Evolutionary conservation across 2,113 vertebrate genomes (phyloP), one percentile per base, ranked within the genome.

Genomic region (Malurus alboscapulatus): DNA sequence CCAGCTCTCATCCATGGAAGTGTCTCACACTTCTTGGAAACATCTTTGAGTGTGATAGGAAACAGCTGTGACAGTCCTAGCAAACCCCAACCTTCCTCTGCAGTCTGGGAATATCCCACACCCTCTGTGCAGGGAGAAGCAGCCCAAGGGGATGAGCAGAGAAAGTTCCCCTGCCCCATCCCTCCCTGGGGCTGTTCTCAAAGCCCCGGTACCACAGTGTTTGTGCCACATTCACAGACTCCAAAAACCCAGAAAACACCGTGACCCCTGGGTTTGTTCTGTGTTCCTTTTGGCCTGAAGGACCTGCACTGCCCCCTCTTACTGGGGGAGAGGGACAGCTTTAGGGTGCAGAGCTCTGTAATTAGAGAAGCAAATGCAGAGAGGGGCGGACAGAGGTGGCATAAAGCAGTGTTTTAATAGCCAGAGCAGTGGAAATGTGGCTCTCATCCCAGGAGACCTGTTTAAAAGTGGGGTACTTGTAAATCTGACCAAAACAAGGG

Each of bases 111-210:
- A 38, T 32, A 85, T 85, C 38, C 12, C 32, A 38, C 12, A 19
- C 5, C 0, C 57, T n/a, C n/a, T 30, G 10, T 0, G 1, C n/a
- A 42, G 22, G 6, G 2, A 5, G 0, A 16, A 18, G 11, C 15
- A 51, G 24, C 13, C 24, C 1, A 0, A 10, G 14, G 5, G 13
- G 54, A 36, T 4, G 13, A 90, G 40, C 4, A 38, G 42, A 29
- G 27, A 63, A 72, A 75, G 29, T 12, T 25, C 14, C n/a, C 26
- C 0, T 65, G 76, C n/a, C n/a, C 45, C 17, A 6, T 82, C 36
- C 78, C 30, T 87, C 29, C 30, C 30, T 76, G 26, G 25, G 76
- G 25, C 14, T 40, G 1, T 34, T 62, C 26, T 32, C 18, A n/a
- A 71, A 63, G 24, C 12, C 36, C 29, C 61, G 1, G 2, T 8